Percentiles rank a stretch among this genome's conserved stretches.
Evolutionary conservation across 2,113 vertebrate genomes (phyloP).

Genomic region (Raphicerus campestris): DNA sequence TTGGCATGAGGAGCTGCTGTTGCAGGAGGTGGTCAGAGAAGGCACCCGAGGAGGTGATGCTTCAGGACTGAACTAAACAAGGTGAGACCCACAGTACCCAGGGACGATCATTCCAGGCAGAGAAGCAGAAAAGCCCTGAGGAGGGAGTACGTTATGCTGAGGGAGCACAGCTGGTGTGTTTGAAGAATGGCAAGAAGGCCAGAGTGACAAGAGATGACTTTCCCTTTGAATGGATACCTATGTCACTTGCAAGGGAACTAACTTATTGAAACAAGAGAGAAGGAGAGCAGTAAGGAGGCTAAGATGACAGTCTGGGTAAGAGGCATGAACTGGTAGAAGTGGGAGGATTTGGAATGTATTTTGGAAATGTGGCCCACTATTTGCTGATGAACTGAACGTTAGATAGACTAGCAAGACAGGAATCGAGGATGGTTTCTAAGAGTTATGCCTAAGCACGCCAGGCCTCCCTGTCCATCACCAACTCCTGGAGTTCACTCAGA

Average conservation of each 20-base stretch:
- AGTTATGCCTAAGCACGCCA: not conserved
- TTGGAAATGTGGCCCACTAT: not conserved
- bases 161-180: not conserved
- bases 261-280: not conserved
- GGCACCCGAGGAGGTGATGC: no score
- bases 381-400: not conserved
- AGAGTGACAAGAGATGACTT: not conserved
- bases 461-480: no score
- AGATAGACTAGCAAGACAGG: not conserved
- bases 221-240: not conserved
- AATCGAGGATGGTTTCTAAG: not conserved
- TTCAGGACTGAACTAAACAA: not conserved
- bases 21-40: not conserved
- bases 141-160: not conserved
- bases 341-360: not conserved
- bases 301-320: not conserved
- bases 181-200: not conserved
- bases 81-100: no score
- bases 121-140: not conserved
- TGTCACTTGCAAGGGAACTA: not conserved
- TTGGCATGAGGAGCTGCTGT: not conserved
- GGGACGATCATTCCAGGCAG: not conserved
- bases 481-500: no score
- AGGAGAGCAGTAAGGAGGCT: not conserved
- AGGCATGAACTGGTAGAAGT: not conserved